Conservation (phyloP, 2,888 invertebrate genomes). For the Hypomecis punctinalis region DNA sequence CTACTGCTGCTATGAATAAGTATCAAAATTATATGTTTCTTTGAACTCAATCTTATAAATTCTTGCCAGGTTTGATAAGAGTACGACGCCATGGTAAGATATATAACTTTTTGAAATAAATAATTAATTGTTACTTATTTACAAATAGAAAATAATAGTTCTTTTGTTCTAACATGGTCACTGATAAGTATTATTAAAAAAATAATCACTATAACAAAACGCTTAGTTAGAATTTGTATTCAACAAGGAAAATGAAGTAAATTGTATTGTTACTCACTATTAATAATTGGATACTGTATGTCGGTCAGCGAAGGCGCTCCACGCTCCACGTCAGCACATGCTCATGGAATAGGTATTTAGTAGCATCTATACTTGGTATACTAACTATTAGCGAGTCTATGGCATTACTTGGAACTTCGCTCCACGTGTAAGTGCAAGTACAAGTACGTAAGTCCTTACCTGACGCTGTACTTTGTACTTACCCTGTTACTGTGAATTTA, state of each 20-base stretch:
- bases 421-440: constrained; percentile 66
- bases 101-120: too few relatives aligned
- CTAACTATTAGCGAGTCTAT: constrained; percentile 14
- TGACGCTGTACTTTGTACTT: constrained; percentile 65
- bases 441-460: constrained; percentile 26
- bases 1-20: too few relatives aligned
- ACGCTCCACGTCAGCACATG: constrained; percentile 50
- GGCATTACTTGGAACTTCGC: constrained; percentile 63
- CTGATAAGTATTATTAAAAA: constrained; percentile 7
- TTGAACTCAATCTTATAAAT: too few relatives aligned
- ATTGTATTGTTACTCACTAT: constrained; percentile 54
- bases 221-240: constrained; percentile 37
- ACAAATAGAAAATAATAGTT: too few relatives aligned
- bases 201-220: constrained; percentile 14
- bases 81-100: too few relatives aligned
- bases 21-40: too few relatives aligned
- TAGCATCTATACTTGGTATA: constrained; percentile 35
- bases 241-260: constrained; percentile 61
- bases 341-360: constrained; percentile 51
- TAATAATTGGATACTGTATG: constrained; percentile 53
- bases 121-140: too few relatives aligned
- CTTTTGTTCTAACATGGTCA: neutral
- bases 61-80: too few relatives aligned
- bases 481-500: constrained; percentile 61
- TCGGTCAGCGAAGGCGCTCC: constrained; percentile 26